Base-by-base conservation (phyloP, 2,888 invertebrate genomes). In the Leptopilina syphax region DNA sequence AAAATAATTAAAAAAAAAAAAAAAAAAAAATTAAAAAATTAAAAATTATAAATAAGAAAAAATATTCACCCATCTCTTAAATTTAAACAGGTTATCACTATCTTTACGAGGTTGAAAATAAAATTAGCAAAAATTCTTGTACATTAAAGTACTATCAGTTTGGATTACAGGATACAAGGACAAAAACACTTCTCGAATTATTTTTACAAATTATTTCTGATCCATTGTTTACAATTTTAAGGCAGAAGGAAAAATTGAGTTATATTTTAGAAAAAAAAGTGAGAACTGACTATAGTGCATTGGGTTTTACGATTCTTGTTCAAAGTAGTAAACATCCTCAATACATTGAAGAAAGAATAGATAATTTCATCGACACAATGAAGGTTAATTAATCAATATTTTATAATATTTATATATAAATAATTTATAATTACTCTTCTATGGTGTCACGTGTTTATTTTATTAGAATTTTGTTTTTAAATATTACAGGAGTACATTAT, bases 191-290 rank as follows among this genome's bases (percentile, higher is more conserved):
- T 85, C 93, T 98, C 3, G 97, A 98, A 90, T 93, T 99, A 80
- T 94, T 98, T 77, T 95, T 96, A 68, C 98, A 99, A 92, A 95
- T 98, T 83, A 94, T 98, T 65, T 94, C 95, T 9, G 98, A 99
- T 90, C 98, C 98, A 0, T 98, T 97, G 92, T 99, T 98, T 92
- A 96, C 96, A 92, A 94, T 95, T 79, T 94, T 99, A 41, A 93
- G 99, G 87, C 99, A 98, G 1, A 95, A 97, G 95, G 97, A 97
- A 91, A 97, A 98, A 93, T 93, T 98, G 7, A 99, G 99, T 24
- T 99, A 99, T 91, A 98, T 99, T 87, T 98, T 99, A 73, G 97
- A 0, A 93, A 97, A 12, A 94, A 98, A 5, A 94, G 96, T 80
- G 94, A 96, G 0, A 96, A 96, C 92, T 97, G 98, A 27, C 27